Evolutionary conservation across 2,797 vertebrate genomes (phyloP), one percentile per base, ranked within the genome.

Genomic region (Cheirogaleus major): DNA sequence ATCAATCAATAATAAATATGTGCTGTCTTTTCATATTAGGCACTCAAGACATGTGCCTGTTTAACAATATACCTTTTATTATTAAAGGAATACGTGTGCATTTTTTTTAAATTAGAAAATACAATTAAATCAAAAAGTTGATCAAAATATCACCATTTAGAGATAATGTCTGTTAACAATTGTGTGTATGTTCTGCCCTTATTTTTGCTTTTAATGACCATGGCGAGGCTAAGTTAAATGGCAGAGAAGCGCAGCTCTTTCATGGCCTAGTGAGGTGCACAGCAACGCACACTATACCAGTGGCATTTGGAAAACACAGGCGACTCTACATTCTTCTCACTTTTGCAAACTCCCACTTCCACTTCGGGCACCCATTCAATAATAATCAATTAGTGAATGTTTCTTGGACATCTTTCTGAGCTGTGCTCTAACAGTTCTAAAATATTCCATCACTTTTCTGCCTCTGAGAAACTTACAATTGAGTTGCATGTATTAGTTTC

Each of bases 1-100:
- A 88, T 90, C 95, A 75, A 69, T 96, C 93, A 87, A 4, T 65
- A 85, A 69, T 88, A 97, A 92, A 52, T 45, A 65, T 5, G 38
- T 27, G 73, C 61, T 82, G 73, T 90, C 72, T 61, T 25, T 93
- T 81, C 73, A 48, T 35, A 25, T 17, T 38, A 78, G 43, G 25
- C 78, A 69, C 61, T 25, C 0, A 30, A 82, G 78, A 79, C 32
- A 81, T n/a, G 55, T 90, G 25, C 22, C 85, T 97, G 82, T 92
- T 67, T 30, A 23, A 35, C 67, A 82, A 61, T 6, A 14, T 20
- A 7, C 17, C n/a, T 92, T 55, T 95, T 30, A 35, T 76, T 63
- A 67, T 73, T 45, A 87, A 94, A 91, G 52, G 32, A 78, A 90
- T 69, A 6, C 1, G 1, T 52, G 27, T n/a, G 41, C 17, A 13